Percentiles rank a stretch among this genome's conserved stretches.
These are phyloP conservation scores for Lerista edwardsae DNA, from an alignment of 2,797 vertebrate genomes.

Conservation along the genomic window DNA sequence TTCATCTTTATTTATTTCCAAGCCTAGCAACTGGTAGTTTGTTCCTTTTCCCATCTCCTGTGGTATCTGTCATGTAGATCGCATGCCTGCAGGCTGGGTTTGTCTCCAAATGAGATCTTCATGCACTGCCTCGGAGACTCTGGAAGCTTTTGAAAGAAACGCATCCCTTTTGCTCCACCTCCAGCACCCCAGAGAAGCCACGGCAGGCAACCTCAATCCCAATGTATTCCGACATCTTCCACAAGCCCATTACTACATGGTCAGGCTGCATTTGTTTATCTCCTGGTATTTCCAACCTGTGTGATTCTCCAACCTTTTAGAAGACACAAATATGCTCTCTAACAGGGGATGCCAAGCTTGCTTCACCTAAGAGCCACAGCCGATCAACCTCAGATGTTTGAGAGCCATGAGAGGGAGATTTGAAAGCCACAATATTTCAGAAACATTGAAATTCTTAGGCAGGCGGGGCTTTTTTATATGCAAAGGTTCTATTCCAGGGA, in stretches of 20 bases:
- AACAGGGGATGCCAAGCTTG: too few species aligned
- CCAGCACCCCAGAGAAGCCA: too few species aligned
- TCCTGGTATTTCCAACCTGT: neutral
- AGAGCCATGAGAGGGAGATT: too few species aligned
- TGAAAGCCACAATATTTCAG: too few species aligned
- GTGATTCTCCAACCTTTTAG: neutral
- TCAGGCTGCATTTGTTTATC: neutral
- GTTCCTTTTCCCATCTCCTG: neutral
- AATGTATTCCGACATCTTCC: neutral
- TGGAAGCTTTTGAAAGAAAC: neutral
- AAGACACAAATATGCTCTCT: neutral
- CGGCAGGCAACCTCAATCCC: too few species aligned
- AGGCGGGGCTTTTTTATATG: too few species aligned
- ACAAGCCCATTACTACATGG: too few species aligned
- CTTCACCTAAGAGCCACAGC: too few species aligned
- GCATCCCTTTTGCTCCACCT: too few species aligned
- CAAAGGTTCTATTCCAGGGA: too few species aligned
- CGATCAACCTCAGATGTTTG: too few species aligned
- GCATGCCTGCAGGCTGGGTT: neutral
- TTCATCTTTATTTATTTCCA: neutral
- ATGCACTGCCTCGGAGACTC: neutral
- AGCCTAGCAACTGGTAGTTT: neutral
- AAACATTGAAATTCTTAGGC: too few species aligned
- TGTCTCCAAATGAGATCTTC: neutral
- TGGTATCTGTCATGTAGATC: neutral